Evolutionary conservation across 2,113 vertebrate genomes (phyloP).

Genomic region (Sylvia atricapilla): DNA sequence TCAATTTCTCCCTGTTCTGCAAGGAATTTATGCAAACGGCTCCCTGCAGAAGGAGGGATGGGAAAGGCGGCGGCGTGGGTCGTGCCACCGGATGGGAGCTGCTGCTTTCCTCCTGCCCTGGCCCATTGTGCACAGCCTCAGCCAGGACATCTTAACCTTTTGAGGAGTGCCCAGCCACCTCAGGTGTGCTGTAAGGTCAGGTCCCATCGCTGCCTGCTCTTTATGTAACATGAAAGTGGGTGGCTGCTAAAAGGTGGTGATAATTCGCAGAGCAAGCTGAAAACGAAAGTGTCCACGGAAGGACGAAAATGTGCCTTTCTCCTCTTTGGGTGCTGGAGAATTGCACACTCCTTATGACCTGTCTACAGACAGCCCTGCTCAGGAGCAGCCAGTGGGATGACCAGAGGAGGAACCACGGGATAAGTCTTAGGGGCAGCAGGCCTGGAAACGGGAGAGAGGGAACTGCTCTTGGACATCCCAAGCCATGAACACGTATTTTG

Average conservation of each 20-base stretch:
- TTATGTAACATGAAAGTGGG: not conserved
- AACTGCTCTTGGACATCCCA: not conserved
- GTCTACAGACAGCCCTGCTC: not conserved
- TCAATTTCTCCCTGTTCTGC: slow-evolving; percentile 50
- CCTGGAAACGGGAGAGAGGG: not conserved
- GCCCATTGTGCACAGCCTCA: not conserved
- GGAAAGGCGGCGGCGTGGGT: not conserved
- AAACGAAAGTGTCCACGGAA: not conserved
- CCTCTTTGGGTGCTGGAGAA: not conserved
- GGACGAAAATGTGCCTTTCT: not conserved
- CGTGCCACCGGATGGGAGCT: not conserved
- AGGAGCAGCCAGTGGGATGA: not conserved
- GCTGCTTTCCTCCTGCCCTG: not conserved
- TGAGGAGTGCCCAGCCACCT: not conserved
- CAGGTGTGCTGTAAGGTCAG: not conserved
- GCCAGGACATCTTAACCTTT: not conserved
- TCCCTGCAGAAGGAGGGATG: not conserved
- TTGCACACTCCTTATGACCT: accelerated
- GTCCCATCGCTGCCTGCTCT: not conserved
- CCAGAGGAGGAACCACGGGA: not conserved
- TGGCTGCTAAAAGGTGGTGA: not conserved
- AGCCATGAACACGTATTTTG: accelerated
- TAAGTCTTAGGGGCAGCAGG: not conserved
- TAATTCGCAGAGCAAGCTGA: not conserved
- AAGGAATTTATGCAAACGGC: slow-evolving; percentile 46